Evolutionary conservation across 2,888 invertebrate genomes (phyloP).

Genomic region (Heliconius ethilla): DNA sequence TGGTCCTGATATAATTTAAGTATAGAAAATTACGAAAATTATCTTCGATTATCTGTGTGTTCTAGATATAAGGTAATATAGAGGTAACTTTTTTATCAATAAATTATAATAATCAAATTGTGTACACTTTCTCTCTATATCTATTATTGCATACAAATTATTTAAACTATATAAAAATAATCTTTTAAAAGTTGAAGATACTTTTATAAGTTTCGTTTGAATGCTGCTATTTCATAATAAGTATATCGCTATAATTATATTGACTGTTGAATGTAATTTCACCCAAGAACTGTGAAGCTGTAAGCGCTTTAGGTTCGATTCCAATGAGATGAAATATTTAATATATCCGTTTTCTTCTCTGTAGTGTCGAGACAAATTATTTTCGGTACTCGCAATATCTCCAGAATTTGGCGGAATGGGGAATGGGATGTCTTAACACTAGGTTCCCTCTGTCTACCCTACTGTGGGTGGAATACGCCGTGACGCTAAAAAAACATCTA

Average conservation of each 20-base stretch:
- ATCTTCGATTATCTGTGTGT: conserved; percentile 8
- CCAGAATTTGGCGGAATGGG: too few relatives aligned
- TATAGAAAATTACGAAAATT: conserved; percentile 23
- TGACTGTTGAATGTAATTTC: neutral
- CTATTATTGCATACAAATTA: neutral
- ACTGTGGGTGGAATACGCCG: too few relatives aligned
- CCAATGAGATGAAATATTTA: too few relatives aligned
- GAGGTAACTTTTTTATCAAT: neutral
- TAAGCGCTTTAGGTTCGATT: too few relatives aligned
- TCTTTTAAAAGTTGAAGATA: neutral
- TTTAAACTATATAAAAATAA: neutral
- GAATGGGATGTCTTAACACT: too few relatives aligned
- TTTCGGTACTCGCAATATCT: too few relatives aligned
- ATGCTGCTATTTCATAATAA: neutral
- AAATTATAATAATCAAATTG: neutral
- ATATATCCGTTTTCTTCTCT: too few relatives aligned
- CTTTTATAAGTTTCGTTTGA: neutral
- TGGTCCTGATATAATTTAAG: conserved; percentile 24
- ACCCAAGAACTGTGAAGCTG: too few relatives aligned
- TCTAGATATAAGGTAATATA: neutral
- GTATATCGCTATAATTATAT: neutral
- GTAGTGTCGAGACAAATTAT: too few relatives aligned
- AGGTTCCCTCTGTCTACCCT: too few relatives aligned
- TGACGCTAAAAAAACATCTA: neutral
- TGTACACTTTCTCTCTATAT: neutral